Base-by-base conservation (phyloP, 2,888 invertebrate genomes). In the Liposcelis brunnea region DNA sequence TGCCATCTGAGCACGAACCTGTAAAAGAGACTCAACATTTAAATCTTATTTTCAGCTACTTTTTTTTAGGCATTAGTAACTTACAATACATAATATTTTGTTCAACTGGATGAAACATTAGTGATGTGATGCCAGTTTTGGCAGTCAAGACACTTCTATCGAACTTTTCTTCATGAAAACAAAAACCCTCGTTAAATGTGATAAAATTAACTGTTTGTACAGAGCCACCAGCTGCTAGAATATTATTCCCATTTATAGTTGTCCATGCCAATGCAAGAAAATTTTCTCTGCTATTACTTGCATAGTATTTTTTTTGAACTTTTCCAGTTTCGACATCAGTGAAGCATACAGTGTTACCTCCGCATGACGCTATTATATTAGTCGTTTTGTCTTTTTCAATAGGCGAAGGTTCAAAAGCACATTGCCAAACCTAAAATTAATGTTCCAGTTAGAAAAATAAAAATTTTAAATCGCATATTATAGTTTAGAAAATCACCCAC, bases 361-460 rank as follows among this genome's bases (percentile, higher is more conserved):
- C 69, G 55, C 67, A 68, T 1, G 68, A 67, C 2, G 68, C 68
- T 14, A 69, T 58, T 8, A 61, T 48, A n/a, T 59, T 56, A 0
- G 60, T 61, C 2, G 56, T 59, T 45, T 59, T 57, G 6, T 53
- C 53, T 2, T 51, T 47, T 40, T 55, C 47, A 12, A 53, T 47
- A 2, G 53, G 49, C 21, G 57, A 52, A 2, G 68, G 68, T 48
- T 67, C 63, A 55, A 68, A 66, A 2, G 58, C 59, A 54, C 66
- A 66, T 43, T 59, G 57, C 67, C 67, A 68, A 1, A 68, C 61
- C 59, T 59, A 19, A 19, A 44, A 47, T n/a, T n/a, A n/a, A n/a
- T n/a, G n/a, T n/a, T n/a, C n/a, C n/a, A n/a, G n/a, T n/a, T n/a
- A 21, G 37, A 37, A 45, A 26, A 42, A 42, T 15, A 18, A 32